phyloP scores from a whole-genome alignment of 2,797 vertebrate species.

The Dermochelys coriacea region DNA sequence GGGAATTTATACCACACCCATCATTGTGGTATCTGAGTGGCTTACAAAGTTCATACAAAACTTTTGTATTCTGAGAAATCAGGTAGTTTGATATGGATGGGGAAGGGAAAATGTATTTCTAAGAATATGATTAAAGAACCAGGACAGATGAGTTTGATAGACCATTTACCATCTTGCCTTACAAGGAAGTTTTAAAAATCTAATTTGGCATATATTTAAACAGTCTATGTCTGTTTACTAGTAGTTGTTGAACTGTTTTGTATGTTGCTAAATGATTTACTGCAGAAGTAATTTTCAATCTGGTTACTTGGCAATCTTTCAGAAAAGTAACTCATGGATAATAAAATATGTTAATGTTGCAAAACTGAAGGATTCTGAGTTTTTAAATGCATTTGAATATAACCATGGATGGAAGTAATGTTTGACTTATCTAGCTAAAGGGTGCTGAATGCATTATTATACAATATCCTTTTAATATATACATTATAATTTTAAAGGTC shows the following conservation, averaged over 20 bases:
- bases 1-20: neutral
- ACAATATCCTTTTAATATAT: constrained; percentile 16
- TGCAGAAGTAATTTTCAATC: constrained; percentile 4
- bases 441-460: neutral
- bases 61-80: neutral
- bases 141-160: neutral
- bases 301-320: constrained; percentile 1
- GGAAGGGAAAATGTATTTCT: constrained; percentile 7
- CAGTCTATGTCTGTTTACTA: neutral
- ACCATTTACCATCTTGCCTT: neutral
- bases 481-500: constrained; percentile 82
- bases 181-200: constrained; percentile 29
- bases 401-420: neutral
- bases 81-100: neutral
- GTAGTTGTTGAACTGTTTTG: neutral
- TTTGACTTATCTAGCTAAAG: neutral
- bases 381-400: constrained; percentile 3
- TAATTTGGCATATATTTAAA: neutral
- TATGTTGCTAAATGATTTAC: constrained; percentile 26
- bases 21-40: neutral
- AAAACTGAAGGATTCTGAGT: constrained; percentile 31
- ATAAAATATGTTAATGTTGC: neutral
- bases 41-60: neutral
- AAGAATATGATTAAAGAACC: constrained; percentile 21
- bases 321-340: neutral